Percentiles rank a stretch among this genome's conserved stretches.
phyloP scores from a whole-genome alignment of 2,113 vertebrate genomes.

The Salvelinus alpinus region DNA sequence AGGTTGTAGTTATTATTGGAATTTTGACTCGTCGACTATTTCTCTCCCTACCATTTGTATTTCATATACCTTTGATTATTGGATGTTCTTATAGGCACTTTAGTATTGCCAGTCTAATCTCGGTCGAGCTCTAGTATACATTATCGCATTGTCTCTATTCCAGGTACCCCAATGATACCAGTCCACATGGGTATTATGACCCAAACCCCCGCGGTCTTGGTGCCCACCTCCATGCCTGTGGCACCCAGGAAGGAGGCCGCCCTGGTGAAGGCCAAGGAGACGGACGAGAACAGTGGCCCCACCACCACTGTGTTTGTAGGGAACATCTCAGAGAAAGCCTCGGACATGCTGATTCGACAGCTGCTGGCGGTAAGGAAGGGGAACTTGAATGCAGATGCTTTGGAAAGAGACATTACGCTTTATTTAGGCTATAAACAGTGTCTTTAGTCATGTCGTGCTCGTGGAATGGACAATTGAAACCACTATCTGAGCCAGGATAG shows the following conservation, averaged over 20 bases:
- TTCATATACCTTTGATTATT: too few species aligned
- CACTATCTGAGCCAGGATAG: too few species aligned
- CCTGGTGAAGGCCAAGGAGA: constrained; percentile 82
- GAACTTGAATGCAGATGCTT: neutral
- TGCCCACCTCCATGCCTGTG: constrained; percentile 83
- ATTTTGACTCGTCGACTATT: too few species aligned
- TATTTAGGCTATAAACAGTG: too few species aligned
- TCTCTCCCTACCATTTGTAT: too few species aligned
- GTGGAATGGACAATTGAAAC: neutral
- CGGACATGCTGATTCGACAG: constrained; percentile 97
- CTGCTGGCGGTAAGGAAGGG: constrained; percentile 87
- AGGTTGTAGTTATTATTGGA: too few species aligned
- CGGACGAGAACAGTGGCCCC: constrained; percentile 88
- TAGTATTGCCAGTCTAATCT: too few species aligned
- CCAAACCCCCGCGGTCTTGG: constrained; percentile 85
- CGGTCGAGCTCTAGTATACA: neutral
- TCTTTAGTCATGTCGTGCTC: neutral
- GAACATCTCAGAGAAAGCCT: constrained; percentile 98
- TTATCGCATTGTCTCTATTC: constrained; percentile 3
- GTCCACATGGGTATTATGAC: constrained; percentile 98
- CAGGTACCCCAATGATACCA: constrained; percentile 96
- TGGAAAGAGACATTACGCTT: neutral
- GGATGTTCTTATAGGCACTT: too few species aligned
- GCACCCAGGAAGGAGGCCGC: constrained; percentile 83
- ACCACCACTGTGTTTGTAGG: constrained; percentile 98